These are phyloP conservation scores for Parnassius orleans DNA, from an alignment of 2,888 invertebrate species.

Conservation along the genomic window DNA sequence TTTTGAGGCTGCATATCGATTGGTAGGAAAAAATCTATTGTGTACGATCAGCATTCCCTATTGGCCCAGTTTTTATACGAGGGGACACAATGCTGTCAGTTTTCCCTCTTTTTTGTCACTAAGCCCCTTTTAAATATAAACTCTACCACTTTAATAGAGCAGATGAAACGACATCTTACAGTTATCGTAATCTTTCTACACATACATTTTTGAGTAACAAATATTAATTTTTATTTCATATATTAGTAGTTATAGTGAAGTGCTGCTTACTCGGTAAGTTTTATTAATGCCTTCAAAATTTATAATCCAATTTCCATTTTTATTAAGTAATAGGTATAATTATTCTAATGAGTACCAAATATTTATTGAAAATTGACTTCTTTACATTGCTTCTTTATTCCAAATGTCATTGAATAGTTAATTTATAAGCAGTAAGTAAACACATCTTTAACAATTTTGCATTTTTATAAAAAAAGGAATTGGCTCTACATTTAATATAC, in stretches of 20 bases:
- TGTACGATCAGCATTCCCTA: constrained; percentile 60
- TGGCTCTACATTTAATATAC: no score
- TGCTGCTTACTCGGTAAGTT: not conserved
- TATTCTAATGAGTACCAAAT: no score
- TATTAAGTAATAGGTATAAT: no score
- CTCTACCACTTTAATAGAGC: constrained; percentile 50
- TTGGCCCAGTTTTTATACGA: constrained; percentile 76
- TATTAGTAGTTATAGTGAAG: not conserved
- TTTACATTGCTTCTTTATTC: no score
- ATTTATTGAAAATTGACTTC: no score
- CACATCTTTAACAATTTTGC: no score
- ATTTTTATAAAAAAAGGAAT: no score
- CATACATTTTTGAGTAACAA: not conserved
- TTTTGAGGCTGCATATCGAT: constrained; percentile 74
- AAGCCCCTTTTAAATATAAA: constrained; percentile 60
- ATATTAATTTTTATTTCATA: not conserved
- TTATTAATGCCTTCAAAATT: no score
- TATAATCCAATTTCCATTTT: no score
- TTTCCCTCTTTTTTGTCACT: constrained; percentile 65
- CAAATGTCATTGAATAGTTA: no score
- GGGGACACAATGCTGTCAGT: constrained; percentile 65
- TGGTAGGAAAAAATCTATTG: constrained; percentile 76
- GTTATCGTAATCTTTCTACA: constrained; percentile 1
- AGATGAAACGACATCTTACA: constrained; percentile 36
- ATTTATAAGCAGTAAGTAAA: no score